Percentiles rank a stretch among this genome's conserved stretches.
phyloP scores from a whole-genome alignment of 1,140 invertebrate genomes.

The Neodiprion virginianus region DNA sequence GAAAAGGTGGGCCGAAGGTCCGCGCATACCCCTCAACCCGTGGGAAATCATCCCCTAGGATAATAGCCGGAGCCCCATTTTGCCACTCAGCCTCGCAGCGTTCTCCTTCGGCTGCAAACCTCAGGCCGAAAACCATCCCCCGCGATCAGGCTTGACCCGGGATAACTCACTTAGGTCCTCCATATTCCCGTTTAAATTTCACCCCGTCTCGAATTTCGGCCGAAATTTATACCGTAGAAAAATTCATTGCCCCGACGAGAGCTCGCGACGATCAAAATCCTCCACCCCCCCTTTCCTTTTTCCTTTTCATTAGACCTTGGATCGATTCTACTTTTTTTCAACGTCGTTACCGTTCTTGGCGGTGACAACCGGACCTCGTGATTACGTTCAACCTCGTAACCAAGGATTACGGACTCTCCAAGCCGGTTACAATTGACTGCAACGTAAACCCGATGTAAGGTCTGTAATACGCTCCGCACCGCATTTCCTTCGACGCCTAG shows the following conservation, averaged over 20 bases:
- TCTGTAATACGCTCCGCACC: not conserved
- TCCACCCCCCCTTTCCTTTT: not conserved
- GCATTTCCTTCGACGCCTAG: not conserved
- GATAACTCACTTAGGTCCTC: too few species aligned
- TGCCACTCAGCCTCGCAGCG: too few species aligned
- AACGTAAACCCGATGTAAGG: not conserved
- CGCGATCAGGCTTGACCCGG: too few species aligned
- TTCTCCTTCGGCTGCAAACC: not conserved
- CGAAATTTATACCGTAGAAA: not conserved
- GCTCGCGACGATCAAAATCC: not conserved
- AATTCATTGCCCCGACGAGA: too few species aligned
- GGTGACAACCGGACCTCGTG: not conserved
- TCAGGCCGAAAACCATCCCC: not conserved
- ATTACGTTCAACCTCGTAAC: not conserved
- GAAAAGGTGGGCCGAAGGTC: not conserved
- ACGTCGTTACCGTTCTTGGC: not conserved
- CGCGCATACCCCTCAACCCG: not conserved
- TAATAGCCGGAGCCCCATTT: conserved; percentile 13
- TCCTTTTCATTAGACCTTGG: conserved; percentile 13
- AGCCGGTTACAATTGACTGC: not conserved
- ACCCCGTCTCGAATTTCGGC: too few species aligned
- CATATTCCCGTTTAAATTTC: too few species aligned
- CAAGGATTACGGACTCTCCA: not conserved
- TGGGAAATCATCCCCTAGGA: conserved; percentile 24
- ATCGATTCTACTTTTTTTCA: conserved; percentile 3